phyloP scores from a whole-genome alignment of 2,113 vertebrate species.

The Fulica atra region DNA sequence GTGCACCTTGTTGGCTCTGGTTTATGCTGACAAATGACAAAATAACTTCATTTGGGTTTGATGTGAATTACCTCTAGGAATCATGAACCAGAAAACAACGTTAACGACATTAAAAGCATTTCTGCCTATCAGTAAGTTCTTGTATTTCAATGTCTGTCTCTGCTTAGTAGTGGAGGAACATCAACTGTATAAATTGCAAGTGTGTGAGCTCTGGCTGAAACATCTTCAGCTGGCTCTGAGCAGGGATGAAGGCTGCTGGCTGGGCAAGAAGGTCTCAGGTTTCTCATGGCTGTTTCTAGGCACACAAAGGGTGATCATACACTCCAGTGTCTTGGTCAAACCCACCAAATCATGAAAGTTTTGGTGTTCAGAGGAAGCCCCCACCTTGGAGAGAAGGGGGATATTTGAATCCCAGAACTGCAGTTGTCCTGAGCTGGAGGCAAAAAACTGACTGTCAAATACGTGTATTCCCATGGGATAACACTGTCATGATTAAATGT shows the following conservation, averaged over 20 bases:
- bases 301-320: not conserved
- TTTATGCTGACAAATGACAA: not conserved
- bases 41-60: not conserved
- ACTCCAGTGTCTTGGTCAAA: not conserved
- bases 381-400: not conserved
- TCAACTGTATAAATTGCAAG: not conserved
- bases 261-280: not conserved
- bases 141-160: accelerated
- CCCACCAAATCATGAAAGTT: accelerated
- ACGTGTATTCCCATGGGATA: accelerated
- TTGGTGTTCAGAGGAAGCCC: not conserved
- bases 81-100: not conserved
- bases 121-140: not conserved
- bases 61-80: not conserved
- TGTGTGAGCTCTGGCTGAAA: not conserved
- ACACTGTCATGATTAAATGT: accelerated
- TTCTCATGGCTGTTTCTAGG: not conserved
- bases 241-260: not conserved
- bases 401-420: not conserved
- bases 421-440: not conserved
- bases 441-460: not conserved
- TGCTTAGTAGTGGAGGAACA: not conserved
- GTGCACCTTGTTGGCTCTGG: not conserved
- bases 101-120: not conserved
- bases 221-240: not conserved